phyloP scores from a whole-genome alignment of 2,888 invertebrate species.

The Tetragonula carbonaria region DNA sequence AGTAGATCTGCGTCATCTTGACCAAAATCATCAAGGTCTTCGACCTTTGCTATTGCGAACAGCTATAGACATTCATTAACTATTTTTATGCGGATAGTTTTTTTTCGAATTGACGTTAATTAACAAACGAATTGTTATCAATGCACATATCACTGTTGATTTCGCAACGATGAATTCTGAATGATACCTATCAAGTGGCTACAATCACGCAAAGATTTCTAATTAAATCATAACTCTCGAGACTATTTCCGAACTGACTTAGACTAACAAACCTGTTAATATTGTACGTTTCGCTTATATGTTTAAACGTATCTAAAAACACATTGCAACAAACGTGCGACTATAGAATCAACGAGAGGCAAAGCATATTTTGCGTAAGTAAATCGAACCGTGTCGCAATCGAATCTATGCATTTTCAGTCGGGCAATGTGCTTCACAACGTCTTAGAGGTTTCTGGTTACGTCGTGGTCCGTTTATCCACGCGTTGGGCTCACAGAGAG shows the following conservation, averaged over 20 bases:
- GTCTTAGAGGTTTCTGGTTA: slow-evolving; percentile 23
- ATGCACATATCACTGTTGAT: neutral
- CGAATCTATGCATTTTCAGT: neutral
- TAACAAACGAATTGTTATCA: slow-evolving; percentile 21
- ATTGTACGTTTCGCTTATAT: neutral
- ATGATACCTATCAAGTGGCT: neutral
- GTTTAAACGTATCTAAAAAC: neutral
- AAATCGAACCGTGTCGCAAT: slow-evolving; percentile 27
- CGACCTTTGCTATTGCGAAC: slow-evolving; percentile 63
- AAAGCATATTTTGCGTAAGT: neutral
- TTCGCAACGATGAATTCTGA: slow-evolving; percentile 6
- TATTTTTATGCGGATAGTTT: neutral
- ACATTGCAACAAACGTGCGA: no score
- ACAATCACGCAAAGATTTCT: neutral
- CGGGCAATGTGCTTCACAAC: slow-evolving; percentile 1
- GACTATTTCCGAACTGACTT: neutral
- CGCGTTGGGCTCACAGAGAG: neutral
- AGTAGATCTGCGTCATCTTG: slow-evolving; percentile 65
- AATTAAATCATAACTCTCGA: neutral
- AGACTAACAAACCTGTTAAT: neutral
- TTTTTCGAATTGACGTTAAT: neutral
- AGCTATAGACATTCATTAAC: slow-evolving; percentile 1
- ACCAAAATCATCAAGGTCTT: slow-evolving; percentile 63
- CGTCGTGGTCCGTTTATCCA: neutral
- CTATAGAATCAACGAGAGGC: neutral